Conservation (phyloP, 1,140 invertebrate species). For the Nasonia giraulti region DNA sequence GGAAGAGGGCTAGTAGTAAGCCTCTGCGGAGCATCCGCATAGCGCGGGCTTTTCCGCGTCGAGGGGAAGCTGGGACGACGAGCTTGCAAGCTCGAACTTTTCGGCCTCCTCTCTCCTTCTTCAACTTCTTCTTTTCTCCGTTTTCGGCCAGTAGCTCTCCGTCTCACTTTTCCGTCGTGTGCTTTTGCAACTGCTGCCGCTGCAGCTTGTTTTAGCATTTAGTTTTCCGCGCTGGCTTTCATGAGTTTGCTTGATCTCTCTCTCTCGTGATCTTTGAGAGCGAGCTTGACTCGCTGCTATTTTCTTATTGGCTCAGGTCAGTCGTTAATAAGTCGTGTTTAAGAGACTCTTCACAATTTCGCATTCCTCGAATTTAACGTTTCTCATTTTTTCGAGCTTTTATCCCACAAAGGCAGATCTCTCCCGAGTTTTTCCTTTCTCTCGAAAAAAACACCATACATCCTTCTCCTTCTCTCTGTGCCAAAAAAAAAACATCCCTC, state of each 20-base stretch:
- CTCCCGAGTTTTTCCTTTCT: not conserved
- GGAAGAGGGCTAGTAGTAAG: not conserved
- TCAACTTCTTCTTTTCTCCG: not conserved
- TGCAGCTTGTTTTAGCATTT: not conserved
- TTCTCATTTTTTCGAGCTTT: not conserved
- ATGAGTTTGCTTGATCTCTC: not conserved
- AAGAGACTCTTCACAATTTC: too few species aligned
- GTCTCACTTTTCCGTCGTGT: not conserved
- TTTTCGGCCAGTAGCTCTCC: not conserved
- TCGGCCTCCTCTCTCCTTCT: slow-evolving; percentile 24
- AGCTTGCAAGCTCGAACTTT: slow-evolving; percentile 52
- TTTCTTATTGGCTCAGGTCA: too few species aligned
- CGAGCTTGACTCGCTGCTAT: too few species aligned
- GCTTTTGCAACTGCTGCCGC: not conserved
- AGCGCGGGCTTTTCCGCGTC: slow-evolving; percentile 10
- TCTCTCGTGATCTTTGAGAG: not conserved
- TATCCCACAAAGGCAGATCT: not conserved
- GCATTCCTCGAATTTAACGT: too few species aligned
- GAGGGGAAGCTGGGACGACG: slow-evolving; percentile 52
- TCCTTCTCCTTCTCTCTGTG: too few species aligned
- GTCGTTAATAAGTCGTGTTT: too few species aligned
- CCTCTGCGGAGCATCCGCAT: slow-evolving; percentile 3
- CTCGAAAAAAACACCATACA: not conserved
- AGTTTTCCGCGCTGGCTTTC: not conserved
- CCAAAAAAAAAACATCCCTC: not conserved